Evolutionary conservation across 2,113 vertebrate species (phyloP), one percentile per base, ranked within the genome.

Genomic region (Ondatra zibethicus): DNA sequence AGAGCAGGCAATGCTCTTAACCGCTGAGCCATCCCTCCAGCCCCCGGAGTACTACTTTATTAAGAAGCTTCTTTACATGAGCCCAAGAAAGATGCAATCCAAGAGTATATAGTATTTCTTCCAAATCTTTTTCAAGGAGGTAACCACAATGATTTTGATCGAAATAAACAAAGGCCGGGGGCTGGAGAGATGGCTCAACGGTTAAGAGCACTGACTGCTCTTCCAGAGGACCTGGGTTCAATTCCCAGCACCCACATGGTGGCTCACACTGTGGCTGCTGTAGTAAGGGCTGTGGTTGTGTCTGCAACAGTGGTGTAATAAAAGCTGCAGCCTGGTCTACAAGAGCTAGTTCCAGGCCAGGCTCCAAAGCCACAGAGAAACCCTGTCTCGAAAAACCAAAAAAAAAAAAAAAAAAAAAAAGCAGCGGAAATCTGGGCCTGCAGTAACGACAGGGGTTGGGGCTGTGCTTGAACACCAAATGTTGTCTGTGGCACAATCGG

Each of bases 101-200:
- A 91, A 99, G 99, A 9, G 99, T 99, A 98, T 99, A 99, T 66
- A 99, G 97, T 89, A 99, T 99, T 98, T 99, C 99, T 97, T 99
- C 99, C 98, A 99, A 97, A 98, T 99, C 99, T 97, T 99, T 99
- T 98, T 99, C 99, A 98, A 99, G 98, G 89, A 99, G 98, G 93
- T 99, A 99, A 65, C 99, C 99, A 98, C 99, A 99, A 93, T 99
- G 99, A 97, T 99, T 99, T 99, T 99, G 99, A 98, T 99, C 99
- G 96, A 99, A 99, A 98, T 99, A 99, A 95, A 99, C 99, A 93
- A 99, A 99, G 10, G 99, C 99, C 99, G 45, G 45, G 45, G 45
- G 45, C 45, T 45, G 45, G 45, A 45, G 45, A 45, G 45, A 45
- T 45, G 45, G 45, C 45, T 45, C n/a, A n/a, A n/a, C n/a, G n/a